Evolutionary conservation across 2,113 vertebrate species (phyloP), one percentile per base, ranked within the genome.

Genomic region (Sinocyclocheilus maitianheensis): DNA sequence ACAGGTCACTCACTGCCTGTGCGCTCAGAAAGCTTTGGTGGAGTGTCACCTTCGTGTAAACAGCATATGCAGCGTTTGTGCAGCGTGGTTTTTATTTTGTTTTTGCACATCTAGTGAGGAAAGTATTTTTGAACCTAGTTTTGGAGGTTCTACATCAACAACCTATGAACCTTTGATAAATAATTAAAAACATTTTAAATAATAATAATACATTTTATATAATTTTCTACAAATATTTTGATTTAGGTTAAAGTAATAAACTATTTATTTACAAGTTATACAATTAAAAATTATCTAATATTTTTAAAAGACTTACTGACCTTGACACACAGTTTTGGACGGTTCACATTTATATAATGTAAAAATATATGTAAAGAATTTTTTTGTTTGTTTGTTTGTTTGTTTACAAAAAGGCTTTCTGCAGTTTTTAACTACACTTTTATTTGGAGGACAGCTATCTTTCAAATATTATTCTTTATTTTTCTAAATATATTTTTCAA

Each of bases 1-100:
- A 87, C 84, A 87, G 87, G 91, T 94, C 10, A 9, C 43, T 93
- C 91, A 84, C 30, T 82, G 84, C 85, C 88, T 51, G 71, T 72
- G 83, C 18, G 4, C 37, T 48, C 76, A 46, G 75, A 55, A 69
- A 1, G 67, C 34, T 84, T 82, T 63, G 40, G 37, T 88, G 72
- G 48, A 76, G 77, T 13, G 77, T 62, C 58, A 63, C 77, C 77
- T 80, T 18, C 8, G 30, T 81, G 62, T 30, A 80, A 80, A 78
- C 53, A 58, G 26, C 18, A 34, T 37, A 60, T 34, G 77, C 37
- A 65, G n/a, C 3, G 3, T 26, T 81, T 80, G 10, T 40, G 37
- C 2, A 43, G 40, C 40, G 6, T 7, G 26, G 26, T 43, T 43
- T 43, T 43, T 43, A 9, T 9, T 43, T 46, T 46, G 2, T 46